These are phyloP conservation scores for Plemyria rubiginata DNA, from an alignment of 2,888 invertebrate species.

Conservation along the genomic window DNA sequence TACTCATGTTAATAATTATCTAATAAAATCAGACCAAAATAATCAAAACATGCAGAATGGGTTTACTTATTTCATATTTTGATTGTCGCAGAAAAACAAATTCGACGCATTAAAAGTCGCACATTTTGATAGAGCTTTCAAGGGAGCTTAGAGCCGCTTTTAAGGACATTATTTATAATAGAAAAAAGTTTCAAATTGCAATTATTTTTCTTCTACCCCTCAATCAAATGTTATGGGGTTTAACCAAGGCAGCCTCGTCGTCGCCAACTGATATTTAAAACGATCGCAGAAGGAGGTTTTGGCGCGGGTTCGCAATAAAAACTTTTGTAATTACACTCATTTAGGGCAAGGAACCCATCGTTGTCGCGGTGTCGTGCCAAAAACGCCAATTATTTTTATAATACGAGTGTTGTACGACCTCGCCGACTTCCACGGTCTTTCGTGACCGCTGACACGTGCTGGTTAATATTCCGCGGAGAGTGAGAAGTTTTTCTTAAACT, in stretches of 20 bases:
- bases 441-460: constrained; percentile 35
- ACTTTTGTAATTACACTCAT: constrained; percentile 83
- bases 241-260: constrained; percentile 50
- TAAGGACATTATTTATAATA: constrained; percentile 2
- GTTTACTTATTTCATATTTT: too few species aligned
- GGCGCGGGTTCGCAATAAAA: constrained; percentile 81
- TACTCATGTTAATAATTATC: neutral
- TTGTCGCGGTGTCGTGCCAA: constrained; percentile 82
- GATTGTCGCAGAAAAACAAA: too few species aligned
- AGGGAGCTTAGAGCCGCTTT: neutral
- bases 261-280: constrained; percentile 51
- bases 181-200: constrained; percentile 7
- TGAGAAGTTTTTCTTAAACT: too few species aligned
- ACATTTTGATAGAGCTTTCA: neutral
- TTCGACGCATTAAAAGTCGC: too few species aligned
- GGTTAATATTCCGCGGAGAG: neutral
- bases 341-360: constrained; percentile 74
- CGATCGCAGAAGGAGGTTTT: constrained; percentile 70
- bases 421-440: constrained; percentile 52
- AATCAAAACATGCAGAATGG: too few species aligned
- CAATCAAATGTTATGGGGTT: constrained; percentile 52
- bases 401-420: constrained; percentile 64
- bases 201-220: constrained; percentile 15
- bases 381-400: constrained; percentile 79
- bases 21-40: neutral